Evolutionary conservation across 2,113 vertebrate species (phyloP).

Genomic region (Eudyptes chrysolophus): DNA sequence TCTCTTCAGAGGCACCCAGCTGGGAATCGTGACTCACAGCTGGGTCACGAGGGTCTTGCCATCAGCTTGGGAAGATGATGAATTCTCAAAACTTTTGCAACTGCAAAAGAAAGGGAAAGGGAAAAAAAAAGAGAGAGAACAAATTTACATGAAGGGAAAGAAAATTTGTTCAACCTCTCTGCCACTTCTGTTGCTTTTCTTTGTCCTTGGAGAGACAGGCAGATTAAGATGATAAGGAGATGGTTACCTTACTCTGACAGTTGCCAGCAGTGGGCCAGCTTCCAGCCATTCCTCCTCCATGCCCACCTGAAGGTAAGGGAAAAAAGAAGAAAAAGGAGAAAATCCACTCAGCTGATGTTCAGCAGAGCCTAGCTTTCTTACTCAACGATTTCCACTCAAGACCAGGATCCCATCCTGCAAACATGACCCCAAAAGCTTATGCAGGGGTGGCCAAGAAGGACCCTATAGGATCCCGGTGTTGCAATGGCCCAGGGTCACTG

Average conservation of each 20-base stretch:
- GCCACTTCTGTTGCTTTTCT: not conserved
- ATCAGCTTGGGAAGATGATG: not conserved
- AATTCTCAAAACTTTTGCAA: slow-evolving; percentile 4
- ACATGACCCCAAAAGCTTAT: not conserved
- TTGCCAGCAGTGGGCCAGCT: not conserved
- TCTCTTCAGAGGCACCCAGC: slow-evolving; percentile 2
- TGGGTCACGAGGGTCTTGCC: not conserved
- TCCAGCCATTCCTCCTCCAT: not conserved
- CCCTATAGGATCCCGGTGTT: not conserved
- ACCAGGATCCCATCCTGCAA: not conserved
- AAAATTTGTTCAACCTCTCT: not conserved
- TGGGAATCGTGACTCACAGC: slow-evolving; percentile 28
- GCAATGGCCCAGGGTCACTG: not conserved
- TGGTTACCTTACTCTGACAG: not conserved
- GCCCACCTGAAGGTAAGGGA: not conserved
- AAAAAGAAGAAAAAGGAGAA: not conserved
- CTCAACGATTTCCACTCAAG: not conserved
- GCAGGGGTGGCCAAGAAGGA: too few species aligned
- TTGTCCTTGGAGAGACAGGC: not conserved
- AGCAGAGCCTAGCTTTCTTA: not conserved
- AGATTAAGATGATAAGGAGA: not conserved
- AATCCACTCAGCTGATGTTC: not conserved
- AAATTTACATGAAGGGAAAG: not conserved
- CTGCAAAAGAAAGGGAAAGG: not conserved
- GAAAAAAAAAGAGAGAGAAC: fast-evolving